These are phyloP conservation scores for Germaria angustata DNA, from an alignment of 2,888 invertebrate species.

Conservation along the genomic window DNA sequence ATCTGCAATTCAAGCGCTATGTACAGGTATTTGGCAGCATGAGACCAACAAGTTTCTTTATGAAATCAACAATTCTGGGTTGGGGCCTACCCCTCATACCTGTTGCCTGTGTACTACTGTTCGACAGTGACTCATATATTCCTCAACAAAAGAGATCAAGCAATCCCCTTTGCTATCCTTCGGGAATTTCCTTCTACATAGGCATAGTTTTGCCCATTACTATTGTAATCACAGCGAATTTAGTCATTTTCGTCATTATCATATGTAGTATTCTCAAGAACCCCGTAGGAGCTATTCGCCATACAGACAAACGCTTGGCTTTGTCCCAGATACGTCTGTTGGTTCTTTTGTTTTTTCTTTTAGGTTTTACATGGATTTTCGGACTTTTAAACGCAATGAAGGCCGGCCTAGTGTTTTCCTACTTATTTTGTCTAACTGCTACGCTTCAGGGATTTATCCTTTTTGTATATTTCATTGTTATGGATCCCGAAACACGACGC, in stretches of 20 bases:
- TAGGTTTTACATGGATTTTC: constrained; percentile 84
- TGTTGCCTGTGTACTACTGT: constrained; percentile 80
- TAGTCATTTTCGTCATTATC: constrained; percentile 82
- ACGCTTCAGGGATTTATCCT: constrained; percentile 83
- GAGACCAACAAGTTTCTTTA: constrained; percentile 83
- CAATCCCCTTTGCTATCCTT: constrained; percentile 81
- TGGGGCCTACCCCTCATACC: constrained; percentile 84
- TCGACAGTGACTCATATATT: constrained; percentile 81
- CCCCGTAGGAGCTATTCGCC: constrained; percentile 81
- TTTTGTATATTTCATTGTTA: constrained; percentile 83
- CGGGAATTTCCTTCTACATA: constrained; percentile 80
- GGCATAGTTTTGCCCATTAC: constrained; percentile 82
- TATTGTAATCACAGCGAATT: constrained; percentile 81
- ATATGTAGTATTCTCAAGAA: constrained; percentile 81
- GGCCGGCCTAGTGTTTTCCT: constrained; percentile 82
- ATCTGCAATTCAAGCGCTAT: constrained; percentile 85
- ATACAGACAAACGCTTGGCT: constrained; percentile 71
- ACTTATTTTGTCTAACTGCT: constrained; percentile 83
- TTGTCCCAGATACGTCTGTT: constrained; percentile 82
- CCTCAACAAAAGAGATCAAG: constrained; percentile 69
- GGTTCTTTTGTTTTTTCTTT: constrained; percentile 82
- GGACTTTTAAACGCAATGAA: constrained; percentile 82
- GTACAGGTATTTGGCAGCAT: constrained; percentile 83
- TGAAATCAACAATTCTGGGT: constrained; percentile 83
- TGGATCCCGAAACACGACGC: constrained; percentile 82